Conservation (phyloP, 2,113 vertebrate species). For the Macrotis lagotis region DNA sequence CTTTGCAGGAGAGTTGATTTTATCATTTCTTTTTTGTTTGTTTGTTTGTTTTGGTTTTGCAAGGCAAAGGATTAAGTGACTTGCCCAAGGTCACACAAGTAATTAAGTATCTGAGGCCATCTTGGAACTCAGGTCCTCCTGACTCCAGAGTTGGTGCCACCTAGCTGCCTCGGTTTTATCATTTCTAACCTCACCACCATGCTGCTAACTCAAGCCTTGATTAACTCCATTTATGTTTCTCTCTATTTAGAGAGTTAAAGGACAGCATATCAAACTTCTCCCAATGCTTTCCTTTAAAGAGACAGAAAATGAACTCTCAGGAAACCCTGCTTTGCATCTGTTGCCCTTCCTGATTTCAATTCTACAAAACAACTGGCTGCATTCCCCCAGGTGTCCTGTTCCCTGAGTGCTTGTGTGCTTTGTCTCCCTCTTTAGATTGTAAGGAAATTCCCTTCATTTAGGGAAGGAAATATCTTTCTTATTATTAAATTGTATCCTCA, state of each 20-base stretch:
- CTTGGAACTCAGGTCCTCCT: too few species aligned
- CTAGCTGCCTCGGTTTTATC: too few species aligned
- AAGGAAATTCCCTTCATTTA: not conserved
- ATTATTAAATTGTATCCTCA: not conserved
- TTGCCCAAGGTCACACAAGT: too few species aligned
- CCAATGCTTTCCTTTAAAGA: not conserved
- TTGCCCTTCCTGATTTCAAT: not conserved
- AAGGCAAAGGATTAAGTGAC: too few species aligned
- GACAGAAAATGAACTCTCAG: not conserved
- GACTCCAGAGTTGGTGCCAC: too few species aligned
- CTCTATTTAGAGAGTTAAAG: not conserved
- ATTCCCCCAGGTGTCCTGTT: not conserved
- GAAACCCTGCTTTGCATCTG: not conserved
- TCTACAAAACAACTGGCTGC: not conserved
- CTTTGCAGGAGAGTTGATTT: too few species aligned
- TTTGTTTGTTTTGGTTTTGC: too few species aligned
- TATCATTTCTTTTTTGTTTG: too few species aligned
- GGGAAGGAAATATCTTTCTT: not conserved
- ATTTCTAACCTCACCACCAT: not conserved
- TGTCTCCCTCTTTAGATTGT: not conserved
- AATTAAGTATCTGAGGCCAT: too few species aligned
- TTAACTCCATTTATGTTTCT: not conserved
- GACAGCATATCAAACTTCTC: too few species aligned
- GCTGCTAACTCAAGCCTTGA: not conserved
- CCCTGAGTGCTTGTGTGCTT: not conserved